A percentile compares a stretch with the other conserved stretches of the same genome.
Conservation (phyloP, 2,797 vertebrate species). For the Sphenopsis melanotis region DNA sequence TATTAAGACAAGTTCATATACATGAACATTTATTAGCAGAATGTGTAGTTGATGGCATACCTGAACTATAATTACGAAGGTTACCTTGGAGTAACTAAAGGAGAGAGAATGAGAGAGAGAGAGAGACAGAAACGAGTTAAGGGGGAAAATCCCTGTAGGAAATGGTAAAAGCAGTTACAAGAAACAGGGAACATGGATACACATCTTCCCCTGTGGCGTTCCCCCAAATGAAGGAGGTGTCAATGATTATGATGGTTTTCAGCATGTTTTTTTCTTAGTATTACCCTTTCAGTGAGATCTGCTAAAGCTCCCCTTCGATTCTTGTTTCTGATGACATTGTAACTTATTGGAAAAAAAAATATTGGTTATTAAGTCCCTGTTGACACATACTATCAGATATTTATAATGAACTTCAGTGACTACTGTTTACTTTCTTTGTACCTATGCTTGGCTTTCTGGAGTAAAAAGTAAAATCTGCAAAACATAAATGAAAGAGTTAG, state of each 20-base stretch:
- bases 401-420: neutral
- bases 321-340: neutral
- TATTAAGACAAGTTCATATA: neutral
- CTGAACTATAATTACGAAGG: neutral
- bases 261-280: neutral
- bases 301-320: neutral
- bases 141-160: rapidly evolving
- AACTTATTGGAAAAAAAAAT: neutral
- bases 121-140: neutral
- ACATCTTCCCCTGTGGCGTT: rapidly evolving
- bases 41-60: neutral
- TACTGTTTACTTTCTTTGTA: neutral
- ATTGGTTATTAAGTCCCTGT: neutral
- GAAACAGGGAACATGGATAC: rapidly evolving
- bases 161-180: neutral
- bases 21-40: neutral
- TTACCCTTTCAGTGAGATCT: neutral
- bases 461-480: neutral
- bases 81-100: neutral
- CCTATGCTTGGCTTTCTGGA: neutral
- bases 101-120: neutral
- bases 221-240: neutral
- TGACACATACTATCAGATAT: neutral
- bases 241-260: neutral
- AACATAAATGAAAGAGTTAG: neutral